Evolutionary conservation across 1,140 invertebrate genomes (phyloP), one percentile per base, ranked within the genome.

Genomic region (Conopomorpha cramerella): DNA sequence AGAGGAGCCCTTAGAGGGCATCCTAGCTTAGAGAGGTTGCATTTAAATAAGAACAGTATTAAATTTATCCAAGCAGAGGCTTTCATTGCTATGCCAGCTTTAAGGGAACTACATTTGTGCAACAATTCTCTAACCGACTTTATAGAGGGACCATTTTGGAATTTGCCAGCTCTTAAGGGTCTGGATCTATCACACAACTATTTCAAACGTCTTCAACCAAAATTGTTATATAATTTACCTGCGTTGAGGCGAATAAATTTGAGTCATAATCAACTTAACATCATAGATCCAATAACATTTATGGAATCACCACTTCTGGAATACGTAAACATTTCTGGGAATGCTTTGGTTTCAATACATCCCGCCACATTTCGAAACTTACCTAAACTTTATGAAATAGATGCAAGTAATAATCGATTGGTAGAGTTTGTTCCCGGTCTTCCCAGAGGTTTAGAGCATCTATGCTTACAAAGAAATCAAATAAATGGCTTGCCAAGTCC

Each of bases 171-270:
- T 4, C 70, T 92, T 2, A 92, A 92, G 71, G 89, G 90, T 0
- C 65, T 95, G 29, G 91, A 94, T 76, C 62, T 94, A 16, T 87
- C 89, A 0, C 77, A 80, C 25, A 95, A 95, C 53, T 85, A 86
- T 38, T 88, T 92, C 39, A 78, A 82, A 29, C 81, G 82, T 2
- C 48, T 94, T 1, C 86, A 91, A 49, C 82, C 85, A 2, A 82
- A 83, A 26, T 63, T 93, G 10, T 62, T 95, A 12, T 81, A 79
- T 1, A 91, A 90, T 47, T 56, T 93, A 18, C 90, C 90, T 14
- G 87, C 85, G 1, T 66, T 96, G 23, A 64, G 88, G 37, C 81
- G 86, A 41, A 70, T 95, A 6, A 90, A 94, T 78, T 56, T 95
- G 4, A 91, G 89, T 47, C 81, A 84, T 39, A 95, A 95, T 59